A percentile compares a stretch with the other conserved stretches of the same genome.
phyloP scores from a whole-genome alignment of 2,888 invertebrate genomes.

The Trissoscelio sp. region DNA sequence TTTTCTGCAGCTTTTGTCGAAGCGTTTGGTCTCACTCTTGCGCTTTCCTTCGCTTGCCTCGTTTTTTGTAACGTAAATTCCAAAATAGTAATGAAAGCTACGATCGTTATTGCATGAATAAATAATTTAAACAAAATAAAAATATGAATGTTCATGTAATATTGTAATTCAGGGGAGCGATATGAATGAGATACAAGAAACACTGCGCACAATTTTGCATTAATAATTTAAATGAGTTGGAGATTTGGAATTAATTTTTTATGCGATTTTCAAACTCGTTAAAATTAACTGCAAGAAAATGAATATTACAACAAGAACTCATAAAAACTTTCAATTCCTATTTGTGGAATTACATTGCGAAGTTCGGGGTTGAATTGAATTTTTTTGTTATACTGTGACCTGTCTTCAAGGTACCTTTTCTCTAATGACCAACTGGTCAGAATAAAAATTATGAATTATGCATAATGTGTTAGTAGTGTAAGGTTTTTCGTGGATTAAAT shows the following conservation, averaged over 20 bases:
- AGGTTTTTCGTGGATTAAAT: background rate
- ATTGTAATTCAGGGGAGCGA: conserved; percentile 5
- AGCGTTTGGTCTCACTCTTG: conserved; percentile 8
- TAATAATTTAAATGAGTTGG: conserved; percentile 19
- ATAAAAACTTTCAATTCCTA: conserved; percentile 17
- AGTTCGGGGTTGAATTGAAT: conserved; percentile 1
- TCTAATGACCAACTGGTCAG: background rate
- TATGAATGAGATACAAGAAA: background rate
- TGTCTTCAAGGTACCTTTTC: too few relatives aligned
- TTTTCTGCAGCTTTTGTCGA: conserved; percentile 56
- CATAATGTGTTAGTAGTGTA: background rate
- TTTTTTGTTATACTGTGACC: too few relatives aligned
- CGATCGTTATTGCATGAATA: conserved; percentile 21
- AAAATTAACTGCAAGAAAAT: conserved; percentile 15
- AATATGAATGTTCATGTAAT: conserved; percentile 1
- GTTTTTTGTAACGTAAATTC: conserved; percentile 33
- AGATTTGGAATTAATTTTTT: conserved; percentile 9
- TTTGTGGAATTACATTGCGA: conserved; percentile 10
- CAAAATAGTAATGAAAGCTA: conserved; percentile 23
- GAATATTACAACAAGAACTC: conserved; percentile 11
- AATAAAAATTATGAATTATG: background rate
- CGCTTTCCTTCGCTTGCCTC: background rate
- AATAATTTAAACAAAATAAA: conserved; percentile 17
- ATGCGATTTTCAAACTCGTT: conserved; percentile 21
- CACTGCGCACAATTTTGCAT: conserved; percentile 16